A percentile compares a stretch with the other conserved stretches of the same genome.
phyloP scores from a whole-genome alignment of 2,888 invertebrate species.

The Chesias legatella region DNA sequence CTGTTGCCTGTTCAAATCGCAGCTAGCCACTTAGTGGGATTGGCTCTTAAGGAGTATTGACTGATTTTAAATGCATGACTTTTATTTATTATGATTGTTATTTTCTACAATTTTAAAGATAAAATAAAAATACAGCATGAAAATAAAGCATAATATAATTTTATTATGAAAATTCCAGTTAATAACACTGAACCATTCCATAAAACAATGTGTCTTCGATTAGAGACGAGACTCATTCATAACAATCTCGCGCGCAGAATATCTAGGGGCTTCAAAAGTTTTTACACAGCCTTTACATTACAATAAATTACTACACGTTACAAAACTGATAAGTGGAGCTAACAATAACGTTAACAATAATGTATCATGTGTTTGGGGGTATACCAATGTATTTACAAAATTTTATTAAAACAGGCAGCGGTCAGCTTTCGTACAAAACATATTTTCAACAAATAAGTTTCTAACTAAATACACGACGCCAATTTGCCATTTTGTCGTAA shows the following conservation, averaged over 20 bases:
- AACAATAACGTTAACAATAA: slow-evolving; percentile 65
- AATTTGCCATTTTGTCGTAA: slow-evolving; percentile 7
- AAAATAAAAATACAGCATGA: slow-evolving; percentile 66
- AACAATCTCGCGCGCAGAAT: slow-evolving; percentile 61
- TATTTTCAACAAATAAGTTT: slow-evolving; percentile 22
- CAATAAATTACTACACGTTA: slow-evolving; percentile 77
- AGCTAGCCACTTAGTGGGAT: too few relatives aligned
- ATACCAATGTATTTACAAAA: slow-evolving; percentile 74
- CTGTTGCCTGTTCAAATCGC: too few relatives aligned
- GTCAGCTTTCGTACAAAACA: slow-evolving; percentile 28
- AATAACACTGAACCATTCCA: slow-evolving; percentile 78
- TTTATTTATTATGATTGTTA: slow-evolving; percentile 16
- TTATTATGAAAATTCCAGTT: slow-evolving; percentile 79
- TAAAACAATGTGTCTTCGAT: slow-evolving; percentile 71
- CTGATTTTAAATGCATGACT: slow-evolving; percentile 15
- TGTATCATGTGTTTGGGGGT: slow-evolving; percentile 40
- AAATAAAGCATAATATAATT: slow-evolving; percentile 81
- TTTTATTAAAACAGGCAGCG: slow-evolving; percentile 61
- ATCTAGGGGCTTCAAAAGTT: slow-evolving; percentile 62
- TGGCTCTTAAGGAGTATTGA: too few relatives aligned
- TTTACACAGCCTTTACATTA: slow-evolving; percentile 74
- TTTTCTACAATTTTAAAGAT: slow-evolving; percentile 22
- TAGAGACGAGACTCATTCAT: slow-evolving; percentile 67
- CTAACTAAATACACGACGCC: slow-evolving; percentile 9
- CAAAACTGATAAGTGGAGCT: slow-evolving; percentile 76